These are phyloP conservation scores for Strigamia transsilvanica DNA, from an alignment of 2,888 invertebrate species.

Conservation along the genomic window DNA sequence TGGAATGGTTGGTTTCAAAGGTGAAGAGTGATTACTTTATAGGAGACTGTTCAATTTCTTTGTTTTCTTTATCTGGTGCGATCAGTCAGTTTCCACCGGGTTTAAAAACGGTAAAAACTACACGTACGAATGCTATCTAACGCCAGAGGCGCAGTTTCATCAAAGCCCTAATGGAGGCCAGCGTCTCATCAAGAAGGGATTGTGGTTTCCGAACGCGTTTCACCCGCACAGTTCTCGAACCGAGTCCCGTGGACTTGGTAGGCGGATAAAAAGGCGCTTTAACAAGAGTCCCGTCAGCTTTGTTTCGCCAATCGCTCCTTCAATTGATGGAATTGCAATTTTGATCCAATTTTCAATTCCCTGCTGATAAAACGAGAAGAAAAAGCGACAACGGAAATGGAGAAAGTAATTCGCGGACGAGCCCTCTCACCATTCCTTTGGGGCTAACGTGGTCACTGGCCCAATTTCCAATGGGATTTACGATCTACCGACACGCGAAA, in stretches of 20 bases:
- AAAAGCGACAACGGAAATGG: conserved; percentile 50
- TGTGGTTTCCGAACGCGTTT: conserved; percentile 35
- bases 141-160: conserved; percentile 35
- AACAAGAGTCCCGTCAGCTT: conserved; percentile 39
- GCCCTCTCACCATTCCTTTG: background rate
- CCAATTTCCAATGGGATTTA: conserved; percentile 44
- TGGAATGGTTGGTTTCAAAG: background rate
- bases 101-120: conserved; percentile 30
- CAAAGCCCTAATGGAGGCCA: conserved; percentile 32
- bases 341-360: conserved; percentile 50
- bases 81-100: background rate
- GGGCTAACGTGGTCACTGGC: conserved; percentile 46
- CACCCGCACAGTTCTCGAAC: background rate
- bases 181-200: conserved; percentile 41
- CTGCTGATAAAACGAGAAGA: conserved; percentile 48
- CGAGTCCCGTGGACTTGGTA: conserved; percentile 2
- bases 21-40: conserved; percentile 37
- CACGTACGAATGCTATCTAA: conserved; percentile 19
- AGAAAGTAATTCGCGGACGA: conserved; percentile 48
- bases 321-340: conserved; percentile 51
- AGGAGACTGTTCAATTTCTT: conserved; percentile 21
- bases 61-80: conserved; percentile 18
- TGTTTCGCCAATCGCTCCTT: conserved; percentile 50
- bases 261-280: conserved; percentile 34
- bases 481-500: conserved; percentile 31